These are phyloP conservation scores for Hymenopus coronatus DNA, from an alignment of 2,888 invertebrate genomes.

Conservation along the genomic window DNA sequence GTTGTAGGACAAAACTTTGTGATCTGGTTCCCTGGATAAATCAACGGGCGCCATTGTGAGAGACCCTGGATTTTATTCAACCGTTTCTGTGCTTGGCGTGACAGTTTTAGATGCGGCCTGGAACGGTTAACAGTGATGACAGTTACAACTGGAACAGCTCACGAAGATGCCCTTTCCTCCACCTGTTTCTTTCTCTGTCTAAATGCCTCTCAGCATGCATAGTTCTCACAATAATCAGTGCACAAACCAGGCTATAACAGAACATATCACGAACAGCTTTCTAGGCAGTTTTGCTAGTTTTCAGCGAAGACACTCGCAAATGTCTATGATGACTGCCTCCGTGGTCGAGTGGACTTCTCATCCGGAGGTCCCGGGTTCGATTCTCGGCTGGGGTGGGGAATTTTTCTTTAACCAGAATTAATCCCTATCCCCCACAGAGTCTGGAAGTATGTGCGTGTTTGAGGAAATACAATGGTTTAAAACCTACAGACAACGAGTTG, in stretches of 20 bases:
- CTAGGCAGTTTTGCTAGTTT: too few species aligned
- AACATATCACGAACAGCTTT: too few species aligned
- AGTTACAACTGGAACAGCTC: neutral
- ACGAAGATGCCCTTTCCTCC: neutral
- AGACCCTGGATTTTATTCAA: neutral
- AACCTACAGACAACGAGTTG: too few species aligned
- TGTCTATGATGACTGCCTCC: too few species aligned
- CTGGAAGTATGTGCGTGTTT: too few species aligned
- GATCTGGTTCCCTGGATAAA: slow-evolving; percentile 1
- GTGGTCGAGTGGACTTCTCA: too few species aligned
- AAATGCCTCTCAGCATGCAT: neutral
- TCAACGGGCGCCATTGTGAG: neutral
- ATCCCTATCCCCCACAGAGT: too few species aligned
- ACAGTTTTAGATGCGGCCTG: neutral
- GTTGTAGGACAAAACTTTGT: neutral
- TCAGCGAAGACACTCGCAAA: neutral
- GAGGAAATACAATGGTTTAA: too few species aligned
- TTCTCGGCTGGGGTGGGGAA: too few species aligned
- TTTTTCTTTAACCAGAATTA: too few species aligned
- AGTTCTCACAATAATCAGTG: neutral
- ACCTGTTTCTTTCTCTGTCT: neutral
- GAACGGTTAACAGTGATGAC: neutral
- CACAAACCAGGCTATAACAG: neutral
- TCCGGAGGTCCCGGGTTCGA: too few species aligned
- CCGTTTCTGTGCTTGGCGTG: neutral